Percentiles rank a stretch among this genome's conserved stretches.
Evolutionary conservation across 2,888 invertebrate genomes (phyloP).

Genomic region (Brachynemurus nebulosus): DNA sequence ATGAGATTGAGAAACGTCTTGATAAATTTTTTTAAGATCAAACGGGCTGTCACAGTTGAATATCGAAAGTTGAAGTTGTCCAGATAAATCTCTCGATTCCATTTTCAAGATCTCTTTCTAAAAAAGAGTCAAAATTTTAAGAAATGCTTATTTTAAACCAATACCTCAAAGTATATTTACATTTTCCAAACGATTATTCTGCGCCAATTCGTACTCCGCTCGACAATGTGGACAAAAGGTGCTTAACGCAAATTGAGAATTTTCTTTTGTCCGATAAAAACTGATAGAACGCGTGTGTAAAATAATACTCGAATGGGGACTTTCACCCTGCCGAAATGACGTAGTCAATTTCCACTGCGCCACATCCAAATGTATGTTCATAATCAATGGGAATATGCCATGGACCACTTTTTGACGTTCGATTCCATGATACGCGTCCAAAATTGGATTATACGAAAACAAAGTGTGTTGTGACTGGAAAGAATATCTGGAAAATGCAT

Average conservation of each 20-base stretch:
- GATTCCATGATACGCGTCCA: conserved; percentile 48
- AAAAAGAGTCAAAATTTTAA: neutral
- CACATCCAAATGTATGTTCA: conserved; percentile 5
- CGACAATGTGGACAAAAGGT: neutral
- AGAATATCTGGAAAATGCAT: conserved; percentile 36
- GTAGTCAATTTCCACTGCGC: neutral
- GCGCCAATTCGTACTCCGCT: neutral
- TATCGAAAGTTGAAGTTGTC: conserved; percentile 11
- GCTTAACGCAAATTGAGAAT: neutral
- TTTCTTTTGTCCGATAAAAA: neutral
- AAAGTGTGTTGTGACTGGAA: conserved; percentile 35
- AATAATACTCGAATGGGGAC: neutral
- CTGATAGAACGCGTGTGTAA: conserved; percentile 1
- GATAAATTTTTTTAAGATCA: conserved; percentile 11
- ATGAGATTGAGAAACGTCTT: conserved; percentile 10
- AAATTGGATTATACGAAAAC: conserved; percentile 46
- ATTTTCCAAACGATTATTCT: neutral
- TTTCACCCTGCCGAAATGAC: neutral
- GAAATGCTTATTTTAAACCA: neutral
- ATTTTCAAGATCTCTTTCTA: conserved; percentile 9
- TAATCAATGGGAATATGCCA: conserved; percentile 10
- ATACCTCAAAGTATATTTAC: neutral
- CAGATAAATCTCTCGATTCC: conserved; percentile 9
- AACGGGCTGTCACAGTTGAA: conserved; percentile 13
- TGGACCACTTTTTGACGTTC: conserved; percentile 30